phyloP scores from a whole-genome alignment of 2,888 invertebrate genomes.

The Stenurella melanura region DNA sequence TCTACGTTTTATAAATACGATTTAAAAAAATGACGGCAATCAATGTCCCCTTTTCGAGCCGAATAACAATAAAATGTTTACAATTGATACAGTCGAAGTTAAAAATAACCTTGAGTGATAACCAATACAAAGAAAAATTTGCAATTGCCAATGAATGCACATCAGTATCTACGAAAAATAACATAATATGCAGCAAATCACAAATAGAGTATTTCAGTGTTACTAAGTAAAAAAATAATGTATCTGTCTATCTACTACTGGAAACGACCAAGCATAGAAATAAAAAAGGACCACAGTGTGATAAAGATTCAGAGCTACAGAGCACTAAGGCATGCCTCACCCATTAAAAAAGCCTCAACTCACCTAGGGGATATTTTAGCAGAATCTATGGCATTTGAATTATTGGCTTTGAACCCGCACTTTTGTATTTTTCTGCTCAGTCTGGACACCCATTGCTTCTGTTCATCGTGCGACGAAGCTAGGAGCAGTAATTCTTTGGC shows the following conservation, averaged over 20 bases:
- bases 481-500: slow-evolving; percentile 95
- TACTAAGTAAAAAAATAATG: slow-evolving; percentile 20
- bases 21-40: too few species aligned
- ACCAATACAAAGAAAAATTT: not conserved
- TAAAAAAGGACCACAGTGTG: slow-evolving; percentile 35
- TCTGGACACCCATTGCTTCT: slow-evolving; percentile 94
- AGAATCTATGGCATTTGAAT: slow-evolving; percentile 78
- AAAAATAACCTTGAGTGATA: not conserved
- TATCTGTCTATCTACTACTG: slow-evolving; percentile 9
- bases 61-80: too few species aligned
- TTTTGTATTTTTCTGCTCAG: slow-evolving; percentile 95
- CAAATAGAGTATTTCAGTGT: slow-evolving; percentile 32
- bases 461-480: slow-evolving; percentile 89
- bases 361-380: slow-evolving; percentile 87
- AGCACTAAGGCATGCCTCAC: slow-evolving; percentile 34
- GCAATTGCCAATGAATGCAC: not conserved
- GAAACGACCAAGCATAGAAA: slow-evolving; percentile 34
- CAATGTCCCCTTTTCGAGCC: too few species aligned
- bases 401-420: slow-evolving; percentile 92
- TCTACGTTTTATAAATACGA: too few species aligned
- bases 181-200: slow-evolving; percentile 5
- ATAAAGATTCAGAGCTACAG: slow-evolving; percentile 32
- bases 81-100: not conserved
- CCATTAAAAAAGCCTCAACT: slow-evolving; percentile 61
- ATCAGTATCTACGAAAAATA: not conserved